These are phyloP conservation scores for Aphelenchoides fujianensis DNA, from an alignment of 1,140 invertebrate species.

Conservation along the genomic window DNA sequence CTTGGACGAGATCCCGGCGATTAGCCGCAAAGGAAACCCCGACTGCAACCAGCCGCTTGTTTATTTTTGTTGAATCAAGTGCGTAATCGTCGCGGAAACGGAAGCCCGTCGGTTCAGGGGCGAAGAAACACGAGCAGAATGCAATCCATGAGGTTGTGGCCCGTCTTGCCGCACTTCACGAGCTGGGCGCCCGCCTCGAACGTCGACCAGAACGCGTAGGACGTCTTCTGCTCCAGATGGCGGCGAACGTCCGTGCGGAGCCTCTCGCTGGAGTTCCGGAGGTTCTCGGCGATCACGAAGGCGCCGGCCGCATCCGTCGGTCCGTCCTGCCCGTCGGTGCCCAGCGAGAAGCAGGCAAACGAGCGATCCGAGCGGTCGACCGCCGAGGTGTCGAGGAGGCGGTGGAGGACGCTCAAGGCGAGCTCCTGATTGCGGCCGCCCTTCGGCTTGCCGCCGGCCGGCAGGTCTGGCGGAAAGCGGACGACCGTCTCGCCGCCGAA, in stretches of 20 bases:
- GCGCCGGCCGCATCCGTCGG: conserved; percentile 90
- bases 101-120: neutral
- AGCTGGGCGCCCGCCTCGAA: conserved; percentile 70
- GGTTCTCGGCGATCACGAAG: conserved; percentile 66
- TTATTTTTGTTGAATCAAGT: neutral
- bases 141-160: conserved; percentile 96
- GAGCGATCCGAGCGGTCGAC: neutral
- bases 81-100: neutral
- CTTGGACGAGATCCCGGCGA: no score
- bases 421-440: conserved; percentile 93
- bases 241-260: conserved; percentile 52
- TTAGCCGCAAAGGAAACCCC: no score
- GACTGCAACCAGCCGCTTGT: no score
- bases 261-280: neutral
- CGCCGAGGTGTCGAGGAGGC: conserved; percentile 62
- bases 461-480: conserved; percentile 68
- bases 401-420: conserved; percentile 68
- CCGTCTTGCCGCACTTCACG: conserved; percentile 82
- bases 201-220: conserved; percentile 77
- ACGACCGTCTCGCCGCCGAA: conserved; percentile 87
- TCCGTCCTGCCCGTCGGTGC: conserved; percentile 96
- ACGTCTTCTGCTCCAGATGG: conserved; percentile 77
- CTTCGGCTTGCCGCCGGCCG: conserved; percentile 57
- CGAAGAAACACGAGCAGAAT: conserved; percentile 36
- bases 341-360: conserved; percentile 71